Base-by-base conservation (phyloP, 1,140 invertebrate species). In the Plectrocnemia conspersa region DNA sequence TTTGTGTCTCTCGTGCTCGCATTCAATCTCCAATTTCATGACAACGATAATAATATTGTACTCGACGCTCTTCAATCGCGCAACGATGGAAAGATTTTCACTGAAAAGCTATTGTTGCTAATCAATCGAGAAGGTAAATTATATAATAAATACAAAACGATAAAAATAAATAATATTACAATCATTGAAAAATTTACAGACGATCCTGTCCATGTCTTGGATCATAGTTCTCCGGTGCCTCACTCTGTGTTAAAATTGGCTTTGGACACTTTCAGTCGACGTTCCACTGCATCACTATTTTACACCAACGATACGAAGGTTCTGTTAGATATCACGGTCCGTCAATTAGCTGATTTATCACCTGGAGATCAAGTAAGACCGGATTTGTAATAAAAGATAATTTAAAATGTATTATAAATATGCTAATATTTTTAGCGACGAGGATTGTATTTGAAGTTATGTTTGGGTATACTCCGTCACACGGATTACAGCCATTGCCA, bases 221-320 rank as follows among this genome's bases (percentile, higher is more conserved):
- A 90, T 59, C 86, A 92, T 67, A 77, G 85, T 62, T 83, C 84
- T n/a, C 77, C 78, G 23, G 83, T 85, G 5, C 80, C 82, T 35
- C 87, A 95, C 74, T 91, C 92, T 4, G 84, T 94, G 10, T 72
- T 95, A 36, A 94, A 95, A 73, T 78, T 97, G 56, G 83, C 92
- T 50, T 83, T 83, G 32, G 92, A 96, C 68, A 70, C 95, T 41
- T 93, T 93, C 67, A 83, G 79, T 38, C 81, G 79, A 42, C 75
- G 81, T 46, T 74, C 79, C 32, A 92, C 91, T 3, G 86, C 91
- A 0, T 78, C 81, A 59, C 78, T 95, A 25, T 91, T 95, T 68
- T 97, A 96, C 67, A 93, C 91, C 0, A 97, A 95, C 67, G 92
- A 97, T 68, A 84, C 89, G 2, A 91, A 89, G 73, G 92, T 96